Base-by-base conservation (phyloP, 2,888 invertebrate genomes). In the Ellobium chinense region DNA sequence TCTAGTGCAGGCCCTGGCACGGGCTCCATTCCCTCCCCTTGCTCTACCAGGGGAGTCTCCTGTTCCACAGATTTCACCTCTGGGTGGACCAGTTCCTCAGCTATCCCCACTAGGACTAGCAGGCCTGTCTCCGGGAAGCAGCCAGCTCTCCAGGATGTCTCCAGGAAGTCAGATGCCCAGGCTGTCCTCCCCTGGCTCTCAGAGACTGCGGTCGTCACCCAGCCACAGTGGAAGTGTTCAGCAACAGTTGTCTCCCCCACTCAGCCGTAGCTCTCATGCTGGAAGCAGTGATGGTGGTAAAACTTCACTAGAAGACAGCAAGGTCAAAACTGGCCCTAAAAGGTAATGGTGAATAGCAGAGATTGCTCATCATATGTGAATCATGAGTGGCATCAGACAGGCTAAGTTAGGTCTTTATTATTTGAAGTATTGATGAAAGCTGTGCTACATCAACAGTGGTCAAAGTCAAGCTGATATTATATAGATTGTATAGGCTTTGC, bases 21-120 rank as follows among this genome's bases (percentile, higher is more conserved):
- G 80, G 9, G 62, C 80, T 58, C 75, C 80, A 0, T 80, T 80
- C 56, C 80, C 80, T 27, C 80, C 80, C 3, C 39, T 80, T 9
- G 62, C 74, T 0, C 75, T 80, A 12, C 37, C 80, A 46, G 74
- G 66, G 27, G 75, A 80, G 37, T 34, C 66, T 0, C 37, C 68
- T 0, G 62, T 75, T 2, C 68, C 80, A 21, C 80, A 80, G 70
- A 80, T 80, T 12, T 80, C 80, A 27, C 80, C 80, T 7, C 70
- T 80, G 27, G 70, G 80, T 27, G 74, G 31, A 4, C 37, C 75
- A 27, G 75, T 80, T 21, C 65, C 80, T 58, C 80, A 80, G 63
- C 36, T 80, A 36, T 80, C 80, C 0, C 78, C 78, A 21, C 39
- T 78, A 9, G 72, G 78, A 14, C 65, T 78, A 36, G 66, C 72